Base-by-base conservation (phyloP, 2,888 invertebrate species). In the Agonopterix heracliana region DNA sequence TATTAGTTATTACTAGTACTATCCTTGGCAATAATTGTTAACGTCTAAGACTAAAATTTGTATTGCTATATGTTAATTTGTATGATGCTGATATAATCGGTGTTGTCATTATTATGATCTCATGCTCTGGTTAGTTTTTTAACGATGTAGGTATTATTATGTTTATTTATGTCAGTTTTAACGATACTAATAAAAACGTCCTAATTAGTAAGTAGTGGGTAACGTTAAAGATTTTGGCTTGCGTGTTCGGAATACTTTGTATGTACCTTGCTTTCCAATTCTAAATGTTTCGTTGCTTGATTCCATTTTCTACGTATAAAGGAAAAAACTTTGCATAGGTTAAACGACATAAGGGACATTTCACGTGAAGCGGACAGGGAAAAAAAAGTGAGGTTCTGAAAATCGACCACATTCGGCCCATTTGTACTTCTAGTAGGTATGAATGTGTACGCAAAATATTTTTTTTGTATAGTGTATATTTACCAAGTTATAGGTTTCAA, bases 21-120 rank as follows among this genome's bases (percentile, higher is more conserved):
- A 51, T 58, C 50, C 64, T 61, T 51, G 62, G 64, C 66, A 66
- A 68, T 71, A 64, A 63, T 62, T 61, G 56, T 61, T 51, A 54
- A 54, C 53, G 52, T 63, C 48, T 66, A 64, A 65, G 67, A 60
- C 60, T 55, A 66, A 59, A 57, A 55, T 61, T 57, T 52, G 47
- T 60, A 55, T 54, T 52, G 58, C 55, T 63, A 26, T 26, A 56
- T 57, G 51, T 45, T 60, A 46, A 54, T 56, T 52, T 53, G 51
- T 55, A 45, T 54, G 56, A 53, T 59, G 54, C 68, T 67, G 71
- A 74, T 74, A 56, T 61, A 60, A 73, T 74, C 69, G 58, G 71
- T 62, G 51, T 60, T 60, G 56, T 62, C 54, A 57, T 63, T 63
- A 57, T 57, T 61, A 67, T 75, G 78, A 78, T 78, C 76, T 78